Base-by-base conservation (phyloP, 2,888 invertebrate species). In the Parasteatoda lunata region DNA sequence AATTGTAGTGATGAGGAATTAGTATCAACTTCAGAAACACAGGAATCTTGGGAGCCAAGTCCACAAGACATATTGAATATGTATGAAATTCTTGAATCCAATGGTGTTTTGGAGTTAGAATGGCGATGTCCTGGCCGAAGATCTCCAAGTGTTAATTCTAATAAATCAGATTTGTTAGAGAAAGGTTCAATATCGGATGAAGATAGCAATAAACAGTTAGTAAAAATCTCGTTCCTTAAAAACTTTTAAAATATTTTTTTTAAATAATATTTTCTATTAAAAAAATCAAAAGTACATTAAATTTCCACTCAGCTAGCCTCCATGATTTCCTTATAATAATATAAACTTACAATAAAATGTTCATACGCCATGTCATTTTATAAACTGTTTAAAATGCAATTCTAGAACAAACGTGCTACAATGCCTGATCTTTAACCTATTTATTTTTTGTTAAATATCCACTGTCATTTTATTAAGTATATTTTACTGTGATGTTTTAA, bases 41-140 rank as follows among this genome's bases (percentile, higher is more conserved):
- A 64, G 6, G 54, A 49, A 13, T 54, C n/a, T 71, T 90, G 90
- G 90, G 89, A 90, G 82, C 90, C 90, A 6, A 70, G 68, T 13
- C 88, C 90, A 4, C 85, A 81, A 52, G 89, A 90, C 65, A 90
- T 90, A 47, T 72, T 88, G 15, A 47, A 51, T 52, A 81, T 90
- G 68, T 90, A 90, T 71, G 83, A 89, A 30, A 81, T 70, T 54
- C 66, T 90, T 52, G 89, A 90, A 64, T 88, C 85, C 30, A 89
- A 88, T 64, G 89, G 89, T 5, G 81, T 88, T 30, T 54, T 90
- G n/a, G 89, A 90, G 59, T 79, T 90, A 3, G 89, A 89, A 51
- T 90, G 90, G 90, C 87, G 89, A 65, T 90, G 90, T 80, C 90
- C 90, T 7, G 90, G 90, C 30, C 75, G 90, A 69, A 70, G 90